phyloP scores from a whole-genome alignment of 30 jellyfish, hydroid and myxozoan genomes.

The Phacellophora camtschatica region DNA sequence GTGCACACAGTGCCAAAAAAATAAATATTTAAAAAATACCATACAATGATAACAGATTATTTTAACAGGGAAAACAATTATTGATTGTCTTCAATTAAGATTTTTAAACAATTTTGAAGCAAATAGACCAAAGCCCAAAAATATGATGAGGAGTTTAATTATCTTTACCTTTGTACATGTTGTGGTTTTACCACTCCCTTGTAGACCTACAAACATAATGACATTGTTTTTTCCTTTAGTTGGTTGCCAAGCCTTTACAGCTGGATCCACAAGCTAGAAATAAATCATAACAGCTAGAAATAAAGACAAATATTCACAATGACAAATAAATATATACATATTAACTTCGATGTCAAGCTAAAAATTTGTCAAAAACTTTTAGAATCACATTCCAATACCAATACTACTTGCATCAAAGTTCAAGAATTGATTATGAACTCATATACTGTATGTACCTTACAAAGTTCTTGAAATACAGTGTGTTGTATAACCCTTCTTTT shows the following conservation, averaged over 20 bases:
- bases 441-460: slow-evolving; percentile 89
- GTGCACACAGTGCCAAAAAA: too few species aligned
- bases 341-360: too few species aligned
- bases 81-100: too few species aligned
- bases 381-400: too few species aligned
- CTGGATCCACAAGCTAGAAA: slow-evolving; percentile 98
- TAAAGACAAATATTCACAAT: background rate
- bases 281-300: background rate
- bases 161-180: slow-evolving; percentile 95
- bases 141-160: too few species aligned
- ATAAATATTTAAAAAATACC: too few species aligned
- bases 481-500: slow-evolving; percentile 90
- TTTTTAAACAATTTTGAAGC: background rate
- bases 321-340: background rate
- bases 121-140: background rate
- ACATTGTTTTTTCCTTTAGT: slow-evolving; percentile 92
- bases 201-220: slow-evolving; percentile 99
- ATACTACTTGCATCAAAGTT: too few species aligned
- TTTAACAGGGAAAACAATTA: too few species aligned
- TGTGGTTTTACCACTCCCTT: slow-evolving; percentile 99
- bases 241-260: slow-evolving; percentile 99
- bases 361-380: too few species aligned
- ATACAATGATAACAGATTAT: too few species aligned
- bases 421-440: too few species aligned
- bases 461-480: slow-evolving; percentile 93